Percentiles rank a stretch among this genome's conserved stretches.
Evolutionary conservation across 2,888 invertebrate species (phyloP).

Genomic region (Myopa tessellatipennis): DNA sequence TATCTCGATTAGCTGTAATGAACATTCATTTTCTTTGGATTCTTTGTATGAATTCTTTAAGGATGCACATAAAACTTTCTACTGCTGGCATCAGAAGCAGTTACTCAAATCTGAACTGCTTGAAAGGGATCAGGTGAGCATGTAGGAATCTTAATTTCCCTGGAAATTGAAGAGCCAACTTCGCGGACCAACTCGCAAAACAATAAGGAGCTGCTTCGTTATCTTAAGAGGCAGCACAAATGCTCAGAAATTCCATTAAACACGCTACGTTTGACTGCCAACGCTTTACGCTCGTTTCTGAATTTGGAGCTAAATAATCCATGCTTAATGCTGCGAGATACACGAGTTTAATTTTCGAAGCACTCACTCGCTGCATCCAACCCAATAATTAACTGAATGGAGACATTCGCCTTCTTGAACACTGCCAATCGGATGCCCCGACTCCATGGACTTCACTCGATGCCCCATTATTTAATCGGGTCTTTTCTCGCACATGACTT

Average conservation of each 20-base stretch:
- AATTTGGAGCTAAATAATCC: conserved; percentile 10
- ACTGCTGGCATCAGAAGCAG: too few relatives aligned
- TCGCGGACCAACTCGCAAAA: background rate
- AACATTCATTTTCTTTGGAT: too few relatives aligned
- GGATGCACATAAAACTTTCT: too few relatives aligned
- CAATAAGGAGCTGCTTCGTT: background rate
- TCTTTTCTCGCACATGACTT: conserved; percentile 42
- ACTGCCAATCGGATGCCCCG: background rate
- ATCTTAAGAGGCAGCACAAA: background rate
- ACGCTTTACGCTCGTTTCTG: background rate
- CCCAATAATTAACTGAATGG: conserved; percentile 17
- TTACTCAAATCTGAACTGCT: too few relatives aligned
- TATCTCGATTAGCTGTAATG: too few relatives aligned
- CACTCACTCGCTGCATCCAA: background rate
- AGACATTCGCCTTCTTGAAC: background rate
- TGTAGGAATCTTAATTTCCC: too few relatives aligned
- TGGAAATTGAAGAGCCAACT: background rate
- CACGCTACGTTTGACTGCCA: conserved; percentile 1
- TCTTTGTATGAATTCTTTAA: too few relatives aligned
- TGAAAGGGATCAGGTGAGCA: too few relatives aligned
- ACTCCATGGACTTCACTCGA: background rate
- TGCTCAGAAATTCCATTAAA: background rate
- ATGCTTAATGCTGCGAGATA: conserved; percentile 7
- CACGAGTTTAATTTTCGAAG: conserved; percentile 2
- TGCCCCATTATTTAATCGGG: conserved; percentile 22